Evolutionary conservation across 2,888 invertebrate species (phyloP), one percentile per base, ranked within the genome.

Genomic region (Muschampia plurimacula): DNA sequence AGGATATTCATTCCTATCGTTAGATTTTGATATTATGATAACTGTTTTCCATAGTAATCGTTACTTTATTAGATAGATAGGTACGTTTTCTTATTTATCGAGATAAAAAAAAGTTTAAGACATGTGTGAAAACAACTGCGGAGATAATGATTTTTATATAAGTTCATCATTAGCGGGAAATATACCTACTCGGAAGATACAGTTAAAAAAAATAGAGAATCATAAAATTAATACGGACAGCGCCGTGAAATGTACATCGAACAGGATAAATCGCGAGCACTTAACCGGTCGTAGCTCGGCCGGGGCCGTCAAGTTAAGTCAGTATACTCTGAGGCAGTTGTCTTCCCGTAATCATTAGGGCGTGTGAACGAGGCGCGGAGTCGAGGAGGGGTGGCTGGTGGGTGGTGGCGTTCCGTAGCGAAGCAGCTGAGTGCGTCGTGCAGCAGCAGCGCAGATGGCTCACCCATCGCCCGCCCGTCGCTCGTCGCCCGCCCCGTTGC

Each of bases 381-480:
- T 22, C 7, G 3, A n/a, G n/a, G 1, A 8, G 46, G 22, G 28
- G 4, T 46, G 22, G 64, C 32, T 13, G 83, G 86, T 80, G 86
- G 84, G 78, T 73, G 69, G 77, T 67, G 73, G 72, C 76, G 80
- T 10, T 46, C 59, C 46, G 32, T 15, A 57, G 22, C 39, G n/a
- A 46, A 46, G 84, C 86, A 88, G 89, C 87, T 87, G 88, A 86
- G 84, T 77, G 83, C 79, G 81, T 78, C 79, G 79, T 67, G 75
- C 78, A 79, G 83, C 84, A 86, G 46, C 2, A 49, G 46, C 46
- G 46, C 46, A 13, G 5, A 13, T 49, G 46, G 6, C 46, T 49
- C 46, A n/a, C 46, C n/a, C n/a, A n/a, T 49, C 46, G 46, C 3
- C n/a, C 46, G 46, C 2, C 46, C 49, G 49, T 4, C 49, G 39